Evolutionary conservation across 2,888 invertebrate species (phyloP), one percentile per base, ranked within the genome.

Genomic region (Nomada fabriciana): DNA sequence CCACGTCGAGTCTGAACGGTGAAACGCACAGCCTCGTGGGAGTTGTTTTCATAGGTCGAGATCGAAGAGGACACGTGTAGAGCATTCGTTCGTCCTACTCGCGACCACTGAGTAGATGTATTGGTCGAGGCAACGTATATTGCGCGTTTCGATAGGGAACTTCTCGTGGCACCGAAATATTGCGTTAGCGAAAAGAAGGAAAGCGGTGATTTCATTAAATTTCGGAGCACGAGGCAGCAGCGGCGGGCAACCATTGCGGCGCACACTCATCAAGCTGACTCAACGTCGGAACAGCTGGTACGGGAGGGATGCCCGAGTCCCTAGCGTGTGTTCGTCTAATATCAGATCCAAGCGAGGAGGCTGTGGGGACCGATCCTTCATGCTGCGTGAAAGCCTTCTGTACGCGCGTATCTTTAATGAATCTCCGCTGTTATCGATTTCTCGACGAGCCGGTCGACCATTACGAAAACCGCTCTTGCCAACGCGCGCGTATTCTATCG

Each of bases 391-490:
- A 82, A 80, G 68, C 78, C 61, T 47, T 84, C 69, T 57, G 67
- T 63, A 76, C 65, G 59, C 78, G 52, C 73, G 67, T 84, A 85
- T 80, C 80, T 86, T 82, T 85, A 87, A 86, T 80, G 81, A 87
- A 87, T 87, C 85, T 81, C 76, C 76, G 43, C 68, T 61, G 63
- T 83, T 86, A 76, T 85, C 83, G 83, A 85, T 85, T 75, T 83
- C 57, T 80, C 73, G 64, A 20, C 57, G 69, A 83, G 65, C 65
- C 13, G 57, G 5, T 47, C 63, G 64, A 72, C 53, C 63, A 71
- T 76, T 57, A 68, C 72, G 69, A 83, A 69, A 52, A 68, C 63
- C 68, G 57, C 52, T 63, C 18, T 53, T 29, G 42, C 43, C 68
- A 36, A 55, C 57, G 23, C 43, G 64, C 29, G 60, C 29, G 15